These are phyloP conservation scores for Nothobranchius furzeri DNA, from an alignment of 2,113 vertebrate species.

Conservation along the genomic window DNA sequence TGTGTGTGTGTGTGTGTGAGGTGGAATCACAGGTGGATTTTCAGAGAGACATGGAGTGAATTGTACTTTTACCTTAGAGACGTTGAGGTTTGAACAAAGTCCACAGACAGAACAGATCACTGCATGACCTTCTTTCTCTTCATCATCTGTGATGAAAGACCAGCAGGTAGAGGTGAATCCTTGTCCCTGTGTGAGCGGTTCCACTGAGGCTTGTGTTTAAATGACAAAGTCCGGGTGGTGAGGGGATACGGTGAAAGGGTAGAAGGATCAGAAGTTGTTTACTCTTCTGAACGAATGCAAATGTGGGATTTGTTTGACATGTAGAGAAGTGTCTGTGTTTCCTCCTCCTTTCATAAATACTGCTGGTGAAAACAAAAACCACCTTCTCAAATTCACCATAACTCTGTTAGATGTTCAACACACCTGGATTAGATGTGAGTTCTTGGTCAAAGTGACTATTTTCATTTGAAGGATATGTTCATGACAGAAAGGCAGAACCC, in stretches of 20 bases:
- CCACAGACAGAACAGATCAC: constrained; percentile 32
- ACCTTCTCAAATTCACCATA: constrained; percentile 9
- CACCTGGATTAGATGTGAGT: too few species aligned
- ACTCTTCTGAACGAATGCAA: constrained; percentile 48
- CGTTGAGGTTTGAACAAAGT: neutral
- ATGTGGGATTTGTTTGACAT: constrained; percentile 55
- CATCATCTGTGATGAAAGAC: constrained; percentile 47
- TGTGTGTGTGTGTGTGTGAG: neutral
- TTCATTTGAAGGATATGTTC: too few species aligned
- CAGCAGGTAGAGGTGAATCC: constrained; percentile 53
- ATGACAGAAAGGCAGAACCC: too few species aligned
- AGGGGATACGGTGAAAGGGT: neutral
- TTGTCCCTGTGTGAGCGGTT: constrained; percentile 51
- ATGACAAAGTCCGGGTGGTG: constrained; percentile 34
- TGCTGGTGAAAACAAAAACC: constrained; percentile 22
- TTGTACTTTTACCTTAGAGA: neutral
- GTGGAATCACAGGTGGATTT: constrained; percentile 7
- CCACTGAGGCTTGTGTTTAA: constrained; percentile 54
- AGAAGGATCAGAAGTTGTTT: constrained; percentile 38
- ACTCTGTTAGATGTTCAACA: neutral
- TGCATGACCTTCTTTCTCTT: constrained; percentile 17
- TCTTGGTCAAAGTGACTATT: too few species aligned
- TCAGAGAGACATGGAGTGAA: neutral
- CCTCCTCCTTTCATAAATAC: constrained; percentile 30
- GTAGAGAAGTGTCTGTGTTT: constrained; percentile 33